Base-by-base conservation (phyloP, 2,888 invertebrate species). In the Omphaloscelis lunosa region DNA sequence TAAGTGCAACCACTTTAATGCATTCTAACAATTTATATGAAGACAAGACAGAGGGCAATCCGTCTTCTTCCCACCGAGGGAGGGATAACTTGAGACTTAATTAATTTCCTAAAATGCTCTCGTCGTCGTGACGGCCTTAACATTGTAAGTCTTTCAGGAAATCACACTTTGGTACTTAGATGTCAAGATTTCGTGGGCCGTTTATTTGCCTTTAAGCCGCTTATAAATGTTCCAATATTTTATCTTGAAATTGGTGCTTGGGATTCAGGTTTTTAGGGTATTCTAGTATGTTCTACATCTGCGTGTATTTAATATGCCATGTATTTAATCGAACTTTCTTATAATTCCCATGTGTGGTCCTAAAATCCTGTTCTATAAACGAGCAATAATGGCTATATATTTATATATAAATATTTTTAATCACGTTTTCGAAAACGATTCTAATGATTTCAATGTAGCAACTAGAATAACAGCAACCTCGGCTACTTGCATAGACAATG, bases 71-170 rank as follows among this genome's bases (percentile, higher is more conserved):
- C 79, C 77, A 66, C 80, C 67, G 68, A 82, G 83, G 79, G 75
- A 70, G 82, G 80, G 86, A 88, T 89, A 90, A 90, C 89, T 90
- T 83, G 90, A 88, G 87, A 90, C 89, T 91, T 90, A 90, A 91
- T 91, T 91, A 90, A 91, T 91, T 91, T 90, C 85, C 86, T 86
- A 87, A 90, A 90, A 90, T 84, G 86, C 77, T 88, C 80, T 77
- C 75, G 78, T 71, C 77, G 85, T 81, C 76, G 79, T 77, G 61
- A 73, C 77, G 68, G 85, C 68, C 70, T 86, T 77, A 79, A 73
- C 41, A 56, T 66, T 75, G 88, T 90, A 88, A 88, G 89, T 85
- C 86, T 88, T 68, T 75, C 62, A 74, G 74, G 81, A 88, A 85
- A 86, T 89, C 89, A 81, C 87, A 88, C 80, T 85, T 80, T 41